A percentile compares a stretch with the other conserved stretches of the same genome.
Conservation (phyloP, 2,113 vertebrate genomes). For the Grantiella picta region DNA sequence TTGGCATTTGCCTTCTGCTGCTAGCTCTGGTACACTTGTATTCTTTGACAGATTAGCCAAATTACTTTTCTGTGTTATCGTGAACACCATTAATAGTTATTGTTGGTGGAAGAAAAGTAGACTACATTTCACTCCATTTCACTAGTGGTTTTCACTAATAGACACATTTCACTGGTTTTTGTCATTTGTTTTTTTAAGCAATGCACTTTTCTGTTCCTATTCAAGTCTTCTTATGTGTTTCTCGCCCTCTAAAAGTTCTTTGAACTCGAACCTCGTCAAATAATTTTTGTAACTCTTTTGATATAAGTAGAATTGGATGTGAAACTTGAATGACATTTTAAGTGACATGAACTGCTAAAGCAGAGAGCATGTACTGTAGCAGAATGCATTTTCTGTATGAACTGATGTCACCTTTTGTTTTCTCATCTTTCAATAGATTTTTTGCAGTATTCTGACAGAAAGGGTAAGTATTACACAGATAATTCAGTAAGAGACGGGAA, state of each 20-base stretch:
- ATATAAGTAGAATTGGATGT: not conserved
- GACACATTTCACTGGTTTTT: not conserved
- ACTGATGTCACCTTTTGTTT: not conserved
- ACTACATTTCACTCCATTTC: not conserved
- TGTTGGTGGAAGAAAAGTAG: not conserved
- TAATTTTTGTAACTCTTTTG: not conserved
- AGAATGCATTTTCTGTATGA: not conserved
- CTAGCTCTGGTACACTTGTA: not conserved
- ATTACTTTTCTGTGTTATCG: not conserved
- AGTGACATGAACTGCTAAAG: not conserved
- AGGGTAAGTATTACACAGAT: not conserved
- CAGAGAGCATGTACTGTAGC: not conserved
- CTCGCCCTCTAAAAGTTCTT: not conserved
- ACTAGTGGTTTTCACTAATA: too few species aligned
- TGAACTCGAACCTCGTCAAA: not conserved
- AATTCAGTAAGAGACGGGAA: not conserved
- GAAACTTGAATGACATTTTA: not conserved
- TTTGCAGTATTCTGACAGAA: not conserved
- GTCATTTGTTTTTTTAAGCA: not conserved
- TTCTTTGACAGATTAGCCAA: not conserved
- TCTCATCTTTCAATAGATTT: not conserved
- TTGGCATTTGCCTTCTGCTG: not conserved
- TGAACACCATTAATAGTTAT: not conserved
- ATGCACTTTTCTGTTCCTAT: not conserved
- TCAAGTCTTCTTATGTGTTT: not conserved